These are phyloP conservation scores for Seladonia tumulorum DNA, from an alignment of 2,888 invertebrate species.

Conservation along the genomic window DNA sequence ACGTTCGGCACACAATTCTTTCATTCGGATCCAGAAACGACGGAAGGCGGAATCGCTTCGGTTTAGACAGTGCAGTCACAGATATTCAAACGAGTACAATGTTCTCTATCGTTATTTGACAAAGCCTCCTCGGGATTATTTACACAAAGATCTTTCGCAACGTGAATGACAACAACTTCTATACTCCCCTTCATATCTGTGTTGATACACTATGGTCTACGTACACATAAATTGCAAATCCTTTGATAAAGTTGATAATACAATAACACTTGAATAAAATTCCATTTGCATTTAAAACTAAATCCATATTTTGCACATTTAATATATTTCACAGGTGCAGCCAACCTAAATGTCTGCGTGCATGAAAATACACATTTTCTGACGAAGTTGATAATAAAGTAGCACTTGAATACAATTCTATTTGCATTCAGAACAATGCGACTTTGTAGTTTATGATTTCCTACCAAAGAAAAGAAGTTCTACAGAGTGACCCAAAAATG, in stretches of 20 bases:
- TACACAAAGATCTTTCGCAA: background rate
- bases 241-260: background rate
- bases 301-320: too few species aligned
- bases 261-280: background rate
- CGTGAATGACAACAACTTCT: background rate
- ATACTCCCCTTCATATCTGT: background rate
- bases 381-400: background rate
- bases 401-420: background rate
- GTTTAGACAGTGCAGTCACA: constrained; percentile 43
- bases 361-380: background rate
- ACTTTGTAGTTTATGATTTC: background rate
- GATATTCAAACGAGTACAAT: constrained; percentile 66
- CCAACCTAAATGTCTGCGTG: too few species aligned
- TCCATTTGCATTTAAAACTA: background rate
- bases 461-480: background rate
- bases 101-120: constrained; percentile 8
- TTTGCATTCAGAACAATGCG: background rate
- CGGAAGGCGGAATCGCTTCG: constrained; percentile 15
- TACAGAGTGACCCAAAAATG: background rate
- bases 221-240: background rate
- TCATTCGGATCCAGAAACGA: constrained; percentile 47
- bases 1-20: constrained; percentile 65
- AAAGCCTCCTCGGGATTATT: background rate
- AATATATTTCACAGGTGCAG: too few species aligned
- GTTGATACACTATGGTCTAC: background rate